Conservation (phyloP, 2,888 invertebrate genomes). For the Sinelater perroti region DNA sequence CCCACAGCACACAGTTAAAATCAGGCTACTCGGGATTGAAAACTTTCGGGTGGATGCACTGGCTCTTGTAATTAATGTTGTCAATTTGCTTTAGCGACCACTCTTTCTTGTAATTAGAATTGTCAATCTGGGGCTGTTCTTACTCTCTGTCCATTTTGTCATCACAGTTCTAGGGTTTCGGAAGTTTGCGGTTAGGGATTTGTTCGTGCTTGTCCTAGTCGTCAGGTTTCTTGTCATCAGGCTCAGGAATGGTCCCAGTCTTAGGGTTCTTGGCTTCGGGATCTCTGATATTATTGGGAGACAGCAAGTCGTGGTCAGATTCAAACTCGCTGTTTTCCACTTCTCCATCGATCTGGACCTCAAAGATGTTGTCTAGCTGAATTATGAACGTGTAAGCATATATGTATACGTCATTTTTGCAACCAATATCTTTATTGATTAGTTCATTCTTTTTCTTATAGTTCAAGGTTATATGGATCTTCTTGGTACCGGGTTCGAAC, state of each 20-base stretch:
- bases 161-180: slow-evolving; percentile 99
- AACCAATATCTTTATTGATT: slow-evolving; percentile 98
- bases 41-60: slow-evolving; percentile 98
- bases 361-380: slow-evolving; percentile 96
- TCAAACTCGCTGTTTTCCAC: slow-evolving; percentile 94
- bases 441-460: slow-evolving; percentile 98
- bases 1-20: slow-evolving; percentile 86
- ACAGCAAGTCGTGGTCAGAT: slow-evolving; percentile 97
- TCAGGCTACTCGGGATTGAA: slow-evolving; percentile 98
- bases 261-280: slow-evolving; percentile 97
- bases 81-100: slow-evolving; percentile 99
- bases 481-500: slow-evolving; percentile 99
- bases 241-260: slow-evolving; percentile 99
- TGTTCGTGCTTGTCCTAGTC: slow-evolving; percentile 99
- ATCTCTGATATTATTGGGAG: slow-evolving; percentile 97
- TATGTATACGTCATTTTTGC: slow-evolving; percentile 98
- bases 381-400: slow-evolving; percentile 97
- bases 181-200: slow-evolving; percentile 96
- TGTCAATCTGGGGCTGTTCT: slow-evolving; percentile 99
- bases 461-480: slow-evolving; percentile 98
- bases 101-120: slow-evolving; percentile 97
- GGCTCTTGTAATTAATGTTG: slow-evolving; percentile 96
- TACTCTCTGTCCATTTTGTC: slow-evolving; percentile 93
- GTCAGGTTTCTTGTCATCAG: slow-evolving; percentile 93
- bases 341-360: slow-evolving; percentile 96